Base-by-base conservation (phyloP, 1,140 invertebrate genomes). In the Meloidogyne chitwoodi region DNA sequence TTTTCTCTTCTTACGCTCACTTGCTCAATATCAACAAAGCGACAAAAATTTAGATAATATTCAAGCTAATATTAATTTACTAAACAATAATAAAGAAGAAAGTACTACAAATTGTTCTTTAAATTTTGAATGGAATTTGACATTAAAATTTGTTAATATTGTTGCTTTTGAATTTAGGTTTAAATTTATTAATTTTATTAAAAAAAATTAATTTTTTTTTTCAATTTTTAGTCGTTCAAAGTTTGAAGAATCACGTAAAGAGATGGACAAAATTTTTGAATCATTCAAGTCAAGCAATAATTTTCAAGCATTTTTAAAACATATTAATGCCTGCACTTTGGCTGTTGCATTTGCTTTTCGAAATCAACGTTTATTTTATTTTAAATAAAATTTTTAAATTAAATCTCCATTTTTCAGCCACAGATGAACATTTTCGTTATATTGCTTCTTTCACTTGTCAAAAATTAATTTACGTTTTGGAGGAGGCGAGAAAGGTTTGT, bases 381-480 rank as follows among this genome's bases (percentile, higher is more conserved):
- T 12, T 16, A 63, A 27, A 10, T 65, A 19, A n/a, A n/a, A 29
- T 26, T 38, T 44, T 41, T 75, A 67, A 73, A n/a, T 11, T 31
- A 24, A 6, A 75, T 75, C 41, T 29, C 75, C n/a, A 10, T 10
- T 29, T 16, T 48, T 44, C 6, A 75, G 74, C 48, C 2, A 63
- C 56, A 29, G 61, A 67, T 11, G 74, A 75, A 38, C 61, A 68
- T 56, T 41, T 67, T 65, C 74, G 74, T 34, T 75, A 44, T 31
- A 22, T 69, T 12, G 6, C 56, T 61, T 69, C 74, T 6, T 68
- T 69, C 31, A n/a, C 64, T 67, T 75, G 26, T 31, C 64, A 48
- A 22, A 75, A 69, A 68, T 75, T 48, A 63, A 44, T 56, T 38
- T 68, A 19, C 10, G 26, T 75, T 29, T 75, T 75, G 70, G 34